These are phyloP conservation scores for Gibbula magus DNA, from an alignment of 2,888 invertebrate species.

Conservation along the genomic window DNA sequence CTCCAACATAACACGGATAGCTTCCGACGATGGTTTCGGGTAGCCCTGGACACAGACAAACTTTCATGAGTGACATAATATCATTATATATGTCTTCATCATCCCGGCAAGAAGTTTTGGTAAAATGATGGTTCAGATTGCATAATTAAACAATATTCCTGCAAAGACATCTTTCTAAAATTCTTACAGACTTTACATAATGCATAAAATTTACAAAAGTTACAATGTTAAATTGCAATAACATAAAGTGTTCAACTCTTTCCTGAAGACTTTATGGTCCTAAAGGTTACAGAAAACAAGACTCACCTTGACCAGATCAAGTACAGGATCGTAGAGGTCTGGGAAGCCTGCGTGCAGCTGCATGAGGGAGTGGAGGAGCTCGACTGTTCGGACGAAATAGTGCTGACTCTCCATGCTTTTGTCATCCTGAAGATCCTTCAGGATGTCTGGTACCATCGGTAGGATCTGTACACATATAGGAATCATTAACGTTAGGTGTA, in stretches of 20 bases:
- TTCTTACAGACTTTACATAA: too few relatives aligned
- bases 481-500: background rate
- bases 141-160: too few relatives aligned
- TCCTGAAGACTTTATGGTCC: too few relatives aligned
- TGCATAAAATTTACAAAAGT: too few relatives aligned
- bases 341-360: conserved; percentile 73
- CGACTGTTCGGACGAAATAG: conserved; percentile 49
- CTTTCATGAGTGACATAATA: too few relatives aligned
- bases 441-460: conserved; percentile 51
- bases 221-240: too few relatives aligned
- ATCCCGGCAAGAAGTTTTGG: too few relatives aligned
- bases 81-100: too few relatives aligned
- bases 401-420: conserved; percentile 39
- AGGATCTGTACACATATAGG: conserved; percentile 52
- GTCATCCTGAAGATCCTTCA: conserved; percentile 46
- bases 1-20: conserved; percentile 55
- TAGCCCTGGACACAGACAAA: conserved; percentile 54
- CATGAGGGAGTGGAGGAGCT: conserved; percentile 70
- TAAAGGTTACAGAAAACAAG: background rate
- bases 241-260: too few relatives aligned
- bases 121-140: too few relatives aligned
- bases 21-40: conserved; percentile 57
- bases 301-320: conserved; percentile 69
- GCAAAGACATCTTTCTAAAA: too few relatives aligned
- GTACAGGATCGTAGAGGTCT: conserved; percentile 71